These are phyloP conservation scores for Cacatua alba DNA, from an alignment of 2,113 vertebrate genomes.

Conservation along the genomic window DNA sequence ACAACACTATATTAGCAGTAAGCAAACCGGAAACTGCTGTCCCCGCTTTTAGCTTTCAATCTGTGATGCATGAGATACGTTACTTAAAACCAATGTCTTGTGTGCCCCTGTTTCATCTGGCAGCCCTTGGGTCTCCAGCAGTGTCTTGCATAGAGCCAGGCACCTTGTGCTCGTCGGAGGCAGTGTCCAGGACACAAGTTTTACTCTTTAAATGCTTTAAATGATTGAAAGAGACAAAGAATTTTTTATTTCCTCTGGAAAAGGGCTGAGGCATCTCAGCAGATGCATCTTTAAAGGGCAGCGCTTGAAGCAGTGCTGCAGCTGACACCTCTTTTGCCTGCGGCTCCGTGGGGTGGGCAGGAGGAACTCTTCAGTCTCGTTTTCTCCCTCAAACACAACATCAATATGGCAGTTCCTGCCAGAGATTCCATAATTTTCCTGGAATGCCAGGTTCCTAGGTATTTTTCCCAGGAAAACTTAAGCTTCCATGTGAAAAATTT, in stretches of 20 bases:
- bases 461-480: neutral
- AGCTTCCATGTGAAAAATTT: fast-evolving
- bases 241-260: neutral
- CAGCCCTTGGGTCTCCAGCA: neutral
- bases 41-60: neutral
- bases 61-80: neutral
- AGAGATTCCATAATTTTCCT: too few relatives aligned
- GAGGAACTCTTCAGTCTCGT: neutral
- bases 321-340: neutral
- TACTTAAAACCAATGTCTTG: neutral
- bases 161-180: neutral
- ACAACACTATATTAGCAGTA: neutral
- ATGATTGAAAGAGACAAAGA: neutral
- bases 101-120: fast-evolving
- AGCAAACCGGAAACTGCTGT: neutral
- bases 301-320: neutral
- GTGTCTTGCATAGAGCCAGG: neutral
- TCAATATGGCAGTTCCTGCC: neutral
- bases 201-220: neutral
- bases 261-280: neutral
- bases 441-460: neutral
- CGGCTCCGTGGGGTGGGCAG: neutral
- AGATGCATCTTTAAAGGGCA: neutral
- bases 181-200: neutral
- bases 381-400: neutral